A percentile compares a stretch with the other conserved stretches of the same genome.
Evolutionary conservation across 2,888 invertebrate genomes (phyloP).

Genomic region (Agonopterix subpropinquella): DNA sequence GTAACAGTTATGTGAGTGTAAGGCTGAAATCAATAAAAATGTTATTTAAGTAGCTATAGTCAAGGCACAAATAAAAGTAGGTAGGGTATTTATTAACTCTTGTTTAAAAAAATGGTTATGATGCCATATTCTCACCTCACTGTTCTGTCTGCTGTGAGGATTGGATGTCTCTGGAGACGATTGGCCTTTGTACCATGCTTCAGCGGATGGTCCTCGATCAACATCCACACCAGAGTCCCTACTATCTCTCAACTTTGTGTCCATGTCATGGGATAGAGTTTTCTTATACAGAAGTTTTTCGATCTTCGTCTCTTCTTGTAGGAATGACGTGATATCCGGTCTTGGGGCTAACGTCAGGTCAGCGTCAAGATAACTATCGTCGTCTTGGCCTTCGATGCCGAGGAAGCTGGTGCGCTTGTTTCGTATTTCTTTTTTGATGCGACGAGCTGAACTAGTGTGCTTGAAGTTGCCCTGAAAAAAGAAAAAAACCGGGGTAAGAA

Average conservation of each 20-base stretch:
- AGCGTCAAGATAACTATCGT: conserved; percentile 80
- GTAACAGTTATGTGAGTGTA: conserved; percentile 83
- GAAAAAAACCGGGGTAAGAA: too few species aligned
- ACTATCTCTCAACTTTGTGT: conserved; percentile 78
- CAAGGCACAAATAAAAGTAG: too few species aligned
- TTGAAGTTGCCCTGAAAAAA: conserved; percentile 75
- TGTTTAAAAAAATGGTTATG: too few species aligned
- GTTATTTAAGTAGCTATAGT: too few species aligned
- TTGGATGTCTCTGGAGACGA: conserved; percentile 71
- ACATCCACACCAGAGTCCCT: conserved; percentile 88
- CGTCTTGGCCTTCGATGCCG: conserved; percentile 85
- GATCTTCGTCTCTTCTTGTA: conserved; percentile 86
- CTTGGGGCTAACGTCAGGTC: conserved; percentile 82
- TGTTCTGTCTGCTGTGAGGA: conserved; percentile 87
- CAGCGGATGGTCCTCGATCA: conserved; percentile 74
- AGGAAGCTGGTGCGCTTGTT: conserved; percentile 90
- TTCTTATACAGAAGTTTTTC: conserved; percentile 86
- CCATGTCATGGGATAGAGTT: conserved; percentile 81
- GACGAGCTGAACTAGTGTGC: conserved; percentile 87
- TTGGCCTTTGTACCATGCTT: conserved; percentile 75
- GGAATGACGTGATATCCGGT: conserved; percentile 86
- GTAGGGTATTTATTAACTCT: too few species aligned
- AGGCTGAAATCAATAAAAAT: conserved; percentile 57
- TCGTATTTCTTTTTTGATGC: conserved; percentile 90
- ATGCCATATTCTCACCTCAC: conserved; percentile 72